These are phyloP conservation scores for Antedon bifida DNA, from an alignment of 35 echinoderm and acorn worm species.

Conservation along the genomic window DNA sequence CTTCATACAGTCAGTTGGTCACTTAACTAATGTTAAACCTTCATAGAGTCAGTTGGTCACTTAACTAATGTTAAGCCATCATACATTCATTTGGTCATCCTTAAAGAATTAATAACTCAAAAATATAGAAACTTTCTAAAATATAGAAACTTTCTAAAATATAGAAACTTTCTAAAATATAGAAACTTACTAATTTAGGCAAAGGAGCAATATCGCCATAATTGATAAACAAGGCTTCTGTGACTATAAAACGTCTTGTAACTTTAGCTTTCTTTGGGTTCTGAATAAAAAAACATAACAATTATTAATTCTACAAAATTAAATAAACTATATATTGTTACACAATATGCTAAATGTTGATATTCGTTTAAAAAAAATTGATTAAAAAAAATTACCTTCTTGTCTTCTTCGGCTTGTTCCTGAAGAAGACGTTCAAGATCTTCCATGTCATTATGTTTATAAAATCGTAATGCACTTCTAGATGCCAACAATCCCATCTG, in stretches of 20 bases:
- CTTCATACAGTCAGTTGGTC: no score
- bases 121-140: no score
- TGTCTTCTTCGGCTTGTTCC: conserved; percentile 57
- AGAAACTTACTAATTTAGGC: conserved; percentile 66
- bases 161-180: no score
- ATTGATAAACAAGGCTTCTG: conserved; percentile 83
- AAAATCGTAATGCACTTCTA: conserved; percentile 75
- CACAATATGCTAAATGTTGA: no score
- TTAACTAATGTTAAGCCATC: no score
- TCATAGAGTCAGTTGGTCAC: no score
- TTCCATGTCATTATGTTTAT: conserved; percentile 96
- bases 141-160: no score
- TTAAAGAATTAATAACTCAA: no score
- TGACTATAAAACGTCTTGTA: conserved; percentile 81
- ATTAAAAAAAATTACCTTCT: conserved; percentile 39
- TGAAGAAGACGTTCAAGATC: conserved; percentile 57
- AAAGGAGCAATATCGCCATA: conserved; percentile 71
- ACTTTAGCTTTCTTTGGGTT: conserved; percentile 95
- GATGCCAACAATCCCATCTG: conserved; percentile 94
- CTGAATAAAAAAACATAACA: conserved; percentile 32
- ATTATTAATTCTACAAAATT: not conserved
- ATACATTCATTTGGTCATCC: no score
- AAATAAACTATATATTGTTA: not conserved
- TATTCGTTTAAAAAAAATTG: no score
- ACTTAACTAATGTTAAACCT: no score